Base-by-base conservation (phyloP, 2,797 vertebrate genomes). In the Gobionotothen gibberifrons region DNA sequence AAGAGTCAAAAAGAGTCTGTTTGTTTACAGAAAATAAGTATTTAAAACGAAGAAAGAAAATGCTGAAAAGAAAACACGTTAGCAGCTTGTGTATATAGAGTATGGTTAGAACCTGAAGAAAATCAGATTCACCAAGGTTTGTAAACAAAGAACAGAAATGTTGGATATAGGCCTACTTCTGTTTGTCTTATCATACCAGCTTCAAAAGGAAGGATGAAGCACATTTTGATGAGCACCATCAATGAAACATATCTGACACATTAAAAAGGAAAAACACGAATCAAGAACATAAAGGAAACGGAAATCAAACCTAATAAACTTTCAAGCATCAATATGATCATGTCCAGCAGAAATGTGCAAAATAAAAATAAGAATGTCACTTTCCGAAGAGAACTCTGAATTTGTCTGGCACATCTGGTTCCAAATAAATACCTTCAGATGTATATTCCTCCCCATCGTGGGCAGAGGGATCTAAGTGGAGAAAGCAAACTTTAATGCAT, bases 371-470 rank as follows among this genome's bases (percentile, higher is more conserved):
- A 60, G 77, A 81, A 87, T 39, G 43, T 43, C 42, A 65, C 29
- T 59, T 83, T 79, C 36, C 32, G 64, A 72, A 44, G 84, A 59
- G 26, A 59, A 72, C 68, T 78, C 59, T 66, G 9, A 76, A 66
- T 82, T 79, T 42, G 70, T 78, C 77, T 48, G 78, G 71, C 62
- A 82, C 76, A 79, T 81, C 85, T 80, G 68, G 52, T 65, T 90
- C 56, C 79, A 84, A 83, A 86, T 94, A 95, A 94, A 95, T 95
- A 95, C 94, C 94, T 94, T 94, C 92, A 85, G 92, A 88, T 78
- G 93, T 94, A 94, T 90, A 94, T 69, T 95, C 94, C 85, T 94
- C 94, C 90, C 88, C 92, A 85, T 94, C 94, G 73, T 90, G 93
- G 92, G 90, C 85, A 87, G 90, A 88, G 89, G 92, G 89, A 95